phyloP scores from a whole-genome alignment of 2,113 vertebrate genomes.

The Sprattus sprattus region DNA sequence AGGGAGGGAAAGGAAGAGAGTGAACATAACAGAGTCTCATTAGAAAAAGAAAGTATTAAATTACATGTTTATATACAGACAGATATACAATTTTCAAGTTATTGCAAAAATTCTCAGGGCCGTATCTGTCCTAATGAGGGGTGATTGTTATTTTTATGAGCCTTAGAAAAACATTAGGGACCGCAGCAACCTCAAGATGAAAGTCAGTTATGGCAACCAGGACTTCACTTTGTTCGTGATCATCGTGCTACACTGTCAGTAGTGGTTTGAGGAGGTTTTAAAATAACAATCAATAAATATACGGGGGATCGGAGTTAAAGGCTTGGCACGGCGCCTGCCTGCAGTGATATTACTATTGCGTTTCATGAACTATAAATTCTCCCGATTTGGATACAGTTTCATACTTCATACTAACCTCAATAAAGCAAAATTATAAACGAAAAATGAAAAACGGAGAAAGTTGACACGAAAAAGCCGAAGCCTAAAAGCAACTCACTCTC shows the following conservation, averaged over 20 bases:
- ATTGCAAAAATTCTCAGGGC: slow-evolving; percentile 58
- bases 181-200: slow-evolving; percentile 70
- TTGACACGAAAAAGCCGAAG: background rate
- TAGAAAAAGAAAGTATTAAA: slow-evolving; percentile 67
- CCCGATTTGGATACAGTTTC: slow-evolving; percentile 39
- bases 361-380: slow-evolving; percentile 52
- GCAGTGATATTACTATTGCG: slow-evolving; percentile 39
- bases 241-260: slow-evolving; percentile 54
- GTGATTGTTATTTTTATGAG: slow-evolving; percentile 73
- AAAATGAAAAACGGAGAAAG: background rate
- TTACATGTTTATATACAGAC: slow-evolving; percentile 66
- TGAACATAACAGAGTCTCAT: slow-evolving; percentile 51
- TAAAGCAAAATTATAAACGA: slow-evolving; percentile 37
- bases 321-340: slow-evolving; percentile 52
- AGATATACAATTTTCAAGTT: slow-evolving; percentile 42
- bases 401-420: slow-evolving; percentile 10
- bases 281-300: slow-evolving; percentile 60
- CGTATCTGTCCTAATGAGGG: slow-evolving; percentile 67
- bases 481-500: background rate
- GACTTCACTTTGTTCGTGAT: slow-evolving; percentile 56
- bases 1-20: slow-evolving; percentile 38
- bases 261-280: slow-evolving; percentile 61
- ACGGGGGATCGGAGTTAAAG: slow-evolving; percentile 46
- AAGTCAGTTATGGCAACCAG: slow-evolving; percentile 57
- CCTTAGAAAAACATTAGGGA: slow-evolving; percentile 73